These are phyloP conservation scores for Hydropotes inermis DNA, from an alignment of 2,113 vertebrate genomes.

Conservation along the genomic window DNA sequence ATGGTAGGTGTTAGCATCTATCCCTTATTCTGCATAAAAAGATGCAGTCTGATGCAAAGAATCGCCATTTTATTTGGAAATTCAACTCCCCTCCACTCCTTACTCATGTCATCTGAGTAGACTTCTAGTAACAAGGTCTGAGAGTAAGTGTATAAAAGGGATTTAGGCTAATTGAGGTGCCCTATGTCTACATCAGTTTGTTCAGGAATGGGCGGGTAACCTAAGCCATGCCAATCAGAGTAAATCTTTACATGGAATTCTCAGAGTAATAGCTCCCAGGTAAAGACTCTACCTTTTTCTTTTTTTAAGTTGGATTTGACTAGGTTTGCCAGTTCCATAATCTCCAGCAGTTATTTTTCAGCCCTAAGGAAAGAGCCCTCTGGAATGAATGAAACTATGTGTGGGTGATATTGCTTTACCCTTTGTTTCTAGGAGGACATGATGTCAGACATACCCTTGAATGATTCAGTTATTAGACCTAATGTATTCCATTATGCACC, in stretches of 20 bases:
- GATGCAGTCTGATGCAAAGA: not conserved
- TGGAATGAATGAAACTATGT: not conserved
- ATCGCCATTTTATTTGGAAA: not conserved
- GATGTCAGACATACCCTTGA: not conserved
- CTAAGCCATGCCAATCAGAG: not conserved
- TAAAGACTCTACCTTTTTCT: not conserved
- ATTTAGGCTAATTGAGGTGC: not conserved
- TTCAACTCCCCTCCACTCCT: not conserved
- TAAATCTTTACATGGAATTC: not conserved
- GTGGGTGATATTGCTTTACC: not conserved
- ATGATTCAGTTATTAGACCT: not conserved
- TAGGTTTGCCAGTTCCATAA: not conserved
- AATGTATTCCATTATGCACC: not conserved
- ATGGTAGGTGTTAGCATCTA: not conserved
- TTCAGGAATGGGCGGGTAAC: not conserved
- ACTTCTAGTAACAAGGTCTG: not conserved
- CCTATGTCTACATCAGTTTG: not conserved
- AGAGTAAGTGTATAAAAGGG: not conserved
- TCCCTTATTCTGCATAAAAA: not conserved
- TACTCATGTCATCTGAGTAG: too few relatives aligned
- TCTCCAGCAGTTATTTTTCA: not conserved
- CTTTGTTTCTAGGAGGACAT: not conserved
- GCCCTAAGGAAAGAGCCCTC: not conserved
- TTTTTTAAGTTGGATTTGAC: not conserved
- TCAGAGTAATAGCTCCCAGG: not conserved